Conservation (phyloP, 2,797 vertebrate species). For the Danio aesculapii region DNA sequence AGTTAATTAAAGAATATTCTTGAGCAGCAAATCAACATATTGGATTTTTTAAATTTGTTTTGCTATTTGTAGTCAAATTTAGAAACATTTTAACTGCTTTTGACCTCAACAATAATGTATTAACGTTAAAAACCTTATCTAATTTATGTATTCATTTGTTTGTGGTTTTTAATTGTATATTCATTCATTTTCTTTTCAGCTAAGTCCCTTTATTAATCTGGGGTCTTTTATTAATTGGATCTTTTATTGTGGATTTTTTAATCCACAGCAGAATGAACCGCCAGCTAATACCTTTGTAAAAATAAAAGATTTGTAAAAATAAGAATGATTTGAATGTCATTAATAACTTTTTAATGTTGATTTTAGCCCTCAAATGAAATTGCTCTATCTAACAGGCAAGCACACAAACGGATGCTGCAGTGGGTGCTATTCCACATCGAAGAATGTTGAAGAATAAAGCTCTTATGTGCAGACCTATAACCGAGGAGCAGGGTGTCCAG, state of each 20-base stretch:
- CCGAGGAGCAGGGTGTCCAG: conserved; percentile 89
- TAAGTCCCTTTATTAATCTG: too few species aligned
- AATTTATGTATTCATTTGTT: too few species aligned
- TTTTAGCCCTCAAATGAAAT: background rate
- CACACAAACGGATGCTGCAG: conserved; percentile 92
- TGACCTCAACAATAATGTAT: background rate
- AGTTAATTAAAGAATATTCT: background rate
- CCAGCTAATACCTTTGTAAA: too few species aligned
- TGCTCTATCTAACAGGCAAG: conserved; percentile 82
- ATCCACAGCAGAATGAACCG: too few species aligned
- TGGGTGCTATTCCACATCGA: conserved; percentile 74
- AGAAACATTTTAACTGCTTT: background rate
- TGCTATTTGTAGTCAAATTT: background rate
- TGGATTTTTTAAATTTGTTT: background rate
- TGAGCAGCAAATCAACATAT: background rate
- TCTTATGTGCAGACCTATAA: conserved; percentile 94
- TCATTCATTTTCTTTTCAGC: too few species aligned
- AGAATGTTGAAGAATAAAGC: conserved; percentile 97
- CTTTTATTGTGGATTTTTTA: too few species aligned
- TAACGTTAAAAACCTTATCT: too few species aligned
- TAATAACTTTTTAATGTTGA: background rate
- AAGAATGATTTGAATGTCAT: background rate
- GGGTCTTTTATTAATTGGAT: too few species aligned
- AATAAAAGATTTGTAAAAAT: too few species aligned
- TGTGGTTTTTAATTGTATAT: too few species aligned